phyloP scores from a whole-genome alignment of 2,797 vertebrate species.

The Morelia viridis region DNA sequence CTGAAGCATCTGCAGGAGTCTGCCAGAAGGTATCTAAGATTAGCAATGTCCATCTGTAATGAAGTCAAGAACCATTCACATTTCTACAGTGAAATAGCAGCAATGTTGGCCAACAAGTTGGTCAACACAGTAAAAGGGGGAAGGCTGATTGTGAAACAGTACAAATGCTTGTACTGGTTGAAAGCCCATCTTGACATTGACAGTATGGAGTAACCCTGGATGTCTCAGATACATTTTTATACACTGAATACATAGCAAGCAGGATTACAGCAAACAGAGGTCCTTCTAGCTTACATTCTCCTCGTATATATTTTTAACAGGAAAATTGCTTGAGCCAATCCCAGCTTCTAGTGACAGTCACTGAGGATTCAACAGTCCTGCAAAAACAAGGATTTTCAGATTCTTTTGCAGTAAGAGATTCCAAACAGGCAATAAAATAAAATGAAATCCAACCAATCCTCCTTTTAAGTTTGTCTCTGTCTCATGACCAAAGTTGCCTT shows the following conservation, averaged over 20 bases:
- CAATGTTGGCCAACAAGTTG: conserved; percentile 12
- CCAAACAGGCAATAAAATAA: conserved; percentile 23
- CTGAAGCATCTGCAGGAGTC: conserved; percentile 16
- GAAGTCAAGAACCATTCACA: conserved; percentile 7
- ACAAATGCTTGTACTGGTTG: conserved; percentile 23
- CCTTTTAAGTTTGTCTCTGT: conserved; percentile 52
- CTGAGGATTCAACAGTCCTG: conserved; percentile 54
- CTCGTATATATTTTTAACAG: not conserved
- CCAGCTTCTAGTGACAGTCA: not conserved
- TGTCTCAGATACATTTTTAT: conserved; percentile 53
- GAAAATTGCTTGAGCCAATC: not conserved
- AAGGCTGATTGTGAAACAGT: conserved; percentile 20
- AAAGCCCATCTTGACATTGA: not conserved
- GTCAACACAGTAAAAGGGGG: conserved; percentile 22
- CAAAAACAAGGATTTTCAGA: conserved; percentile 61
- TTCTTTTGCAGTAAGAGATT: conserved; percentile 49
- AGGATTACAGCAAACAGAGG: conserved; percentile 35
- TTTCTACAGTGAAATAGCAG: conserved; percentile 11
- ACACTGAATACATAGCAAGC: conserved; percentile 65
- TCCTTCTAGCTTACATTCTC: not conserved
- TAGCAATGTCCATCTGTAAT: conserved; percentile 5
- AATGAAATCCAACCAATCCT: conserved; percentile 44
- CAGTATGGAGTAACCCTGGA: conserved; percentile 38
- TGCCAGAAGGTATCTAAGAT: not conserved
- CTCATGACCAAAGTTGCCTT: conserved; percentile 66